These are phyloP conservation scores for Ptychochromis oligacanthus DNA, from an alignment of 2,113 vertebrate species.

Conservation along the genomic window DNA sequence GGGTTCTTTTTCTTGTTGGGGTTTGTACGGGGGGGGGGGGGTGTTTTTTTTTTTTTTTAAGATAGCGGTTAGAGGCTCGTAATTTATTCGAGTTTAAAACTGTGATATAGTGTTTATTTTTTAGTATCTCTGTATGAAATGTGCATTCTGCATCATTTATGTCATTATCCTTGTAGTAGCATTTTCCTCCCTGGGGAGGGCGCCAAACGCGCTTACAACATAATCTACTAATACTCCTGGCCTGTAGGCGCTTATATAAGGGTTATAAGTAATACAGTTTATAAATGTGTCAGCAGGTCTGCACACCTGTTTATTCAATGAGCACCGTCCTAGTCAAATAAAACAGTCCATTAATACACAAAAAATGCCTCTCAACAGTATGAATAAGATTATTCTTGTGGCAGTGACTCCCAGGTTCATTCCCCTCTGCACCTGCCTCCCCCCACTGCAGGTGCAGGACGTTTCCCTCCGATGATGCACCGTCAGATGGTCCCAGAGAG, in stretches of 20 bases:
- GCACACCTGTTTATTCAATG: not conserved
- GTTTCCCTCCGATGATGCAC: constrained; percentile 84
- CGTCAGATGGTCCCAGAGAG: constrained; percentile 74
- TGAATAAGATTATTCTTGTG: not conserved
- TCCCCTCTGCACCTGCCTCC: not conserved
- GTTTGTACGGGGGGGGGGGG: too few species aligned
- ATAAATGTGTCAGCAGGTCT: not conserved
- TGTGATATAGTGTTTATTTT: not conserved
- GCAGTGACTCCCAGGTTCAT: not conserved
- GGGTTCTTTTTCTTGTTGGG: too few species aligned
- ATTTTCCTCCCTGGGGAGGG: constrained; percentile 57
- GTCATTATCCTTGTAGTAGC: constrained; percentile 2
- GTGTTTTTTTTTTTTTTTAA: too few species aligned
- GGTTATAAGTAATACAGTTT: not conserved
- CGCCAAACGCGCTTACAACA: constrained; percentile 24
- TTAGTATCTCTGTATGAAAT: not conserved
- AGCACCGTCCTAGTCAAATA: not conserved
- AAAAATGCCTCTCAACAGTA: not conserved
- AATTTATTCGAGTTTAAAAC: not conserved
- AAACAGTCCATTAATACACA: not conserved
- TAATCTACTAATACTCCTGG: not conserved
- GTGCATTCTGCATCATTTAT: not conserved
- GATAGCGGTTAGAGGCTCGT: rapidly evolving
- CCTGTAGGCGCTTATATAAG: not conserved
- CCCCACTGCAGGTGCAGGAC: constrained; percentile 69